phyloP scores from a whole-genome alignment of 2,888 invertebrate species.

The Dryomyza anilis region DNA sequence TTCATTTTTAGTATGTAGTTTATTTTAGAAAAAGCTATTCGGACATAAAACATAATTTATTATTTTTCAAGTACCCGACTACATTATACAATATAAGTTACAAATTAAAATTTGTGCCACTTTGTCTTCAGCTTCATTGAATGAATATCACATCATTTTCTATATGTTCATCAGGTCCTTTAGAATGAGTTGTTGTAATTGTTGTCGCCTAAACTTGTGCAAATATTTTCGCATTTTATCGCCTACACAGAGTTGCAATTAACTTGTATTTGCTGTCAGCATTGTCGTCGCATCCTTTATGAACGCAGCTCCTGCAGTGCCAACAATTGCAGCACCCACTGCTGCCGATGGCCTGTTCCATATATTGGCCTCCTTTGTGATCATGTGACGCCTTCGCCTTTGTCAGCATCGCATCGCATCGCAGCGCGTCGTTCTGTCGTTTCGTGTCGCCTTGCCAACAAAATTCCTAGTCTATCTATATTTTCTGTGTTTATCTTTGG shows the following conservation, averaged over 20 bases:
- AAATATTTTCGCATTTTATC: conserved; percentile 33
- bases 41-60: too few relatives aligned
- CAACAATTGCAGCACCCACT: background rate
- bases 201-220: background rate
- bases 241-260: conserved; percentile 30
- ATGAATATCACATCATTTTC: background rate
- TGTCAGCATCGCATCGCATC: background rate
- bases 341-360: background rate
- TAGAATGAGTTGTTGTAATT: background rate
- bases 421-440: background rate
- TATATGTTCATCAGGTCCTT: background rate
- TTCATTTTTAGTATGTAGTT: background rate
- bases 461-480: background rate
- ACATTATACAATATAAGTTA: too few relatives aligned
- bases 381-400: background rate
- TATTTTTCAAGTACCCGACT: too few relatives aligned
- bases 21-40: background rate
- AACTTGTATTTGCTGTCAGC: conserved; percentile 8
- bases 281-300: background rate
- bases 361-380: background rate
- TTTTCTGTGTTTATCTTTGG: conserved; percentile 17
- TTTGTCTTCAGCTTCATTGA: background rate
- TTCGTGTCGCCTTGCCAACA: background rate
- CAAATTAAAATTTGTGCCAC: background rate
- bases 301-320: background rate